Evolutionary conservation across 2,888 invertebrate species (phyloP), one percentile per base, ranked within the genome.

Genomic region (Ernsta delagoae): DNA sequence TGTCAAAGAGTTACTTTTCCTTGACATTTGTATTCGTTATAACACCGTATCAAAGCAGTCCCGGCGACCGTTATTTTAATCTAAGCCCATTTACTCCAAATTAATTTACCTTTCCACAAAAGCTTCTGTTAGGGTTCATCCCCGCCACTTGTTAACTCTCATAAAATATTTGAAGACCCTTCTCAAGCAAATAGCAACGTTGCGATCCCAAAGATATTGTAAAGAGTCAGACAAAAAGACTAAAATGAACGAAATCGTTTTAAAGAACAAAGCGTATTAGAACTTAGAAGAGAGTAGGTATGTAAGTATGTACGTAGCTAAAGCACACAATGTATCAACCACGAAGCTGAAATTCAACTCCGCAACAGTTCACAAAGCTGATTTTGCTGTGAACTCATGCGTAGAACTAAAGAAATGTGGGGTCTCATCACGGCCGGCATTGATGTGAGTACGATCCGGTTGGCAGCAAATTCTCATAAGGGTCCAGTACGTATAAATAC

Each of bases 31-130:
- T 24, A 24, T 24, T 24, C 24, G 24, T 24, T 24, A 24, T 24
- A 24, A 24, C 24, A 24, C 24, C 24, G 24, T 24, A 24, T 24
- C 24, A 24, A 24, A 31, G 3, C 4, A 31, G 31, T 2, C 31
- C 24, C 24, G 16, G 8, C 16, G 8, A 8, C 16, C 16, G 24
- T 50, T 50, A 50, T 50, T 24, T 50, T 50, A 50, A 50, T 24
- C 24, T 16, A 4, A 8, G 12, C 50, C 50, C 50, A 50, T 50
- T 50, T 8, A 16, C 24, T 50, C 24, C 24, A 50, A 16, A 50
- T 50, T 50, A 50, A 50, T 50, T 50, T 50, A 50, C 50, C 50
- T 50, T 50, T 50, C 16, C 24, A 50, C 50, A 50, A 50, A 50
- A 50, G 50, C 50, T 50, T 8, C n/a, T 50, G 1, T 53, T 53